Base-by-base conservation (phyloP, 2,888 invertebrate genomes). In the Nymphalis urticae region DNA sequence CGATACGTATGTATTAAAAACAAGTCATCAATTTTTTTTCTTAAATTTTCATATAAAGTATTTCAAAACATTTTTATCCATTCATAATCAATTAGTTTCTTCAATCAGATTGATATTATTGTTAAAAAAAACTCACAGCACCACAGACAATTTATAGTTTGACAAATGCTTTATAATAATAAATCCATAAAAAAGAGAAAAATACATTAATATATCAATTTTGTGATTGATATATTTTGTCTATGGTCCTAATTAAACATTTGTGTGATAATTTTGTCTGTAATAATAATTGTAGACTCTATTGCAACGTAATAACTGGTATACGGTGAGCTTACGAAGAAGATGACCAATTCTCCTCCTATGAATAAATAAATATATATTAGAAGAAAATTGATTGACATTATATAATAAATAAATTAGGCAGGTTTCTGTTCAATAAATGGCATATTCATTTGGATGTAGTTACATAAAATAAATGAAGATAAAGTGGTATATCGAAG, bases 281-380 rank as follows among this genome's bases (percentile, higher is more conserved):
- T 32, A 61, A 51, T 32, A 61, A 51, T 48, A 42, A 48, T 56
- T 50, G 24, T 61, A 42, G 13, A 16, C 16, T 50, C 36, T 48
- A 56, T 54, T 16, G 16, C 21, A 67, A 56, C 56, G 61, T 21
- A 48, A 54, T 53, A 67, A 56, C 56, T 62, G 62, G 56, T 62
- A 62, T 54, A 36, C 64, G 53, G 48, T 42, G 47, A 53, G 42
- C 19, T 67, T 64, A 74, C 59, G 74, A 74, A 61, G 73, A 72
- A 63, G 74, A 73, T 36, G 74, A 73, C 73, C 73, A 73, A 59
- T 62, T 68, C 65, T 65, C 73, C 42, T 74, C 74, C 73, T 74
- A 61, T 19, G 42, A 24, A 63, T 47, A 66, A 58, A 53, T 51
- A 64, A 62, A 69, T 19, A 36, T 32, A 51, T 48, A 50, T 56